Percentiles rank a stretch among this genome's conserved stretches.
phyloP scores from a whole-genome alignment of 2,797 vertebrate genomes.

The Apodemus agrarius region DNA sequence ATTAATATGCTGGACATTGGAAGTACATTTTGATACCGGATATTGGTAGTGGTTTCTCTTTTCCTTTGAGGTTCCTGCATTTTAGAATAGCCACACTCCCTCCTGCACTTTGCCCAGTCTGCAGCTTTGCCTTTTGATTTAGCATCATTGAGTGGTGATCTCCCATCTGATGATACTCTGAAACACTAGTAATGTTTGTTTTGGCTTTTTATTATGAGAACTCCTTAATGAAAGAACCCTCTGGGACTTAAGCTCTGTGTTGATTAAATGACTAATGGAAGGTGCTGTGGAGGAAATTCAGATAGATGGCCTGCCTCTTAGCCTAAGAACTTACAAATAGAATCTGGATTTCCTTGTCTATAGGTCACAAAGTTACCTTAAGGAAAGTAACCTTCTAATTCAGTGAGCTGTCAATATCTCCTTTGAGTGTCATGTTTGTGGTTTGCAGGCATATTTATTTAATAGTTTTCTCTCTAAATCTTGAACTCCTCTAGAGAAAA shows the following conservation, averaged over 20 bases:
- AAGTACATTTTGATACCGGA: constrained; percentile 48
- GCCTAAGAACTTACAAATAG: constrained; percentile 4
- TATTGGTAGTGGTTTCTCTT: constrained; percentile 62
- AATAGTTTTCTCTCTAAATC: neutral
- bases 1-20: constrained; percentile 70
- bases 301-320: neutral
- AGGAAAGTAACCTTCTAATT: constrained; percentile 44
- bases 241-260: constrained; percentile 56
- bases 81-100: constrained; percentile 37
- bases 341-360: neutral
- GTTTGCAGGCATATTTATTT: constrained; percentile 43
- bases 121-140: constrained; percentile 36
- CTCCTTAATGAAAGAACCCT: constrained; percentile 35
- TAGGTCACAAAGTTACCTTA: neutral
- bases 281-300: constrained; percentile 11
- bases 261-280: constrained; percentile 21
- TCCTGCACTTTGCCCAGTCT: constrained; percentile 1
- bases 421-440: neutral
- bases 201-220: constrained; percentile 53
- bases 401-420: neutral
- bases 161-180: constrained; percentile 16
- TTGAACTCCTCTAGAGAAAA: constrained; percentile 9
- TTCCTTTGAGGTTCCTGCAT: constrained; percentile 65
- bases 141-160: constrained; percentile 37
- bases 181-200: constrained; percentile 9